Base-by-base conservation (phyloP, 2,888 invertebrate genomes). In the Nesidiocoris tenuis region DNA sequence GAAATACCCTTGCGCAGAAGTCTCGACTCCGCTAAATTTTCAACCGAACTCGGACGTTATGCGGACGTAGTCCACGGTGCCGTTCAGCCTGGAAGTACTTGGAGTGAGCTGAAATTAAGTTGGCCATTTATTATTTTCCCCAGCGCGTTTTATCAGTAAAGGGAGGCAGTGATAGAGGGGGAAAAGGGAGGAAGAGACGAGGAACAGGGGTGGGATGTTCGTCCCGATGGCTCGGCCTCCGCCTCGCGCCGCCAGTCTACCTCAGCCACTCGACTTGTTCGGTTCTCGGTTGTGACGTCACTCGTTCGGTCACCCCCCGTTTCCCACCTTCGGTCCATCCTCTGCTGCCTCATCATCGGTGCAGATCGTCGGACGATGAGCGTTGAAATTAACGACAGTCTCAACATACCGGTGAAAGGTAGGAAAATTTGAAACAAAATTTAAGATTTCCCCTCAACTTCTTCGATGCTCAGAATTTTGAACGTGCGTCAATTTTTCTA, bases 251-350 rank as follows among this genome's bases (percentile, higher is more conserved):
- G 63, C 72, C 72, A 72, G 72, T 72, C 25, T 18, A 24, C 72
- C 61, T 39, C 72, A 61, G 61, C 54, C 63, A 22, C 61, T 72
- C 72, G 72, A 21, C n/a, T 61, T 61, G 72, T 21, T 19, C 39
- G 21, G 72, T 61, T 1, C 72, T 18, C 54, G 2, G 24, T 39
- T 12, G 72, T 72, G 72, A 72, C 61, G 61, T 72, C 61, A 72
- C 18, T 3, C 23, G 56, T 23, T 18, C 72, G 25, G 24, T 19
- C 12, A 5, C 12, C 25, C 61, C 21, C 19, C 61, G n/a, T 9
- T 24, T 21, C 57, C 17, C 68, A 21, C 66, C 66, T 18, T 23
- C 68, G 56, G 56, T 17, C 56, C 23, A 24, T 24, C 16, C 57
- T 23, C 7, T 54, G n/a, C 57, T 24, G 21, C 61, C 70, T 39